These are phyloP conservation scores for Hydrochoerus hydrochaeris DNA, from an alignment of 2,113 vertebrate species.

Conservation along the genomic window DNA sequence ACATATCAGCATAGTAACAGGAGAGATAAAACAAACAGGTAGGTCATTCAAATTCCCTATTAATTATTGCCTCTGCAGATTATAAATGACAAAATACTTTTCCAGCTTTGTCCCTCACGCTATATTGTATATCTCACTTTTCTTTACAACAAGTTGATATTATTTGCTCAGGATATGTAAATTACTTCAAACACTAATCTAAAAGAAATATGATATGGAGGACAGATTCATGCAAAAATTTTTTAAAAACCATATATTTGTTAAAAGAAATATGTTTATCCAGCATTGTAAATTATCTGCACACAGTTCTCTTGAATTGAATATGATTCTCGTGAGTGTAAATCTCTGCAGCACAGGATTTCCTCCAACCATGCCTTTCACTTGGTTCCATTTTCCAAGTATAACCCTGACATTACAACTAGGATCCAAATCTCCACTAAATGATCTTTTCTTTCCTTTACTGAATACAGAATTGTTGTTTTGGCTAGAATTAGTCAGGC, in stretches of 20 bases:
- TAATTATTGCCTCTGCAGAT: background rate
- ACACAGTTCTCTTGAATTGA: background rate
- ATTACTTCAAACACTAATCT: background rate
- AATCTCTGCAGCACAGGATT: background rate
- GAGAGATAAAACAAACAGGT: background rate
- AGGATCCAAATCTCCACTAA: constrained; percentile 58
- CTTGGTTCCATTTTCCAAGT: constrained; percentile 19
- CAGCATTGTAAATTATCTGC: background rate
- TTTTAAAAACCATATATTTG: background rate
- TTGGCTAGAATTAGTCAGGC: constrained; percentile 81
- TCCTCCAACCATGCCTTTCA: background rate
- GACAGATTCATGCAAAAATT: background rate
- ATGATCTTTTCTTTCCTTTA: constrained; percentile 71
- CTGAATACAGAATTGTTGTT: constrained; percentile 76
- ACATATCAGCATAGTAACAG: background rate
- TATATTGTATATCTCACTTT: background rate
- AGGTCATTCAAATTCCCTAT: background rate
- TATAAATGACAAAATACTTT: background rate
- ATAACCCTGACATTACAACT: constrained; percentile 41
- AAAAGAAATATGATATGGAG: background rate
- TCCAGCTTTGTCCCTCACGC: background rate
- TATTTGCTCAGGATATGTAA: background rate
- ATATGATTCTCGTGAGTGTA: background rate
- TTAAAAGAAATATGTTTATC: background rate
- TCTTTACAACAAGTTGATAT: background rate